These are phyloP conservation scores for Trididemnum nubilum DNA, from an alignment of 23 tunicate genomes.

Conservation along the genomic window DNA sequence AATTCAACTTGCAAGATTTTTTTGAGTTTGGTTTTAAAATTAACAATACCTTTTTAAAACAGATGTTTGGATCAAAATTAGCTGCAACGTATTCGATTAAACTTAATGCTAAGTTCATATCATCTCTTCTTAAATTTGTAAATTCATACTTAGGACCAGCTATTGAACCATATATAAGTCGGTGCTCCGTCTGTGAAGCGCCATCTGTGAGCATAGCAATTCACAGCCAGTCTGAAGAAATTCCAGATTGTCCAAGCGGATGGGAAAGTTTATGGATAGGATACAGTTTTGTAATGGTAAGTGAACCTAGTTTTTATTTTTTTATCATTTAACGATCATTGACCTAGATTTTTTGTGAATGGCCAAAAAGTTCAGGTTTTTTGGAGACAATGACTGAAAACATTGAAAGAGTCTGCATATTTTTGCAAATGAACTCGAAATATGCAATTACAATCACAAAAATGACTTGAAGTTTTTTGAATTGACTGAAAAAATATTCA, in stretches of 20 bases:
- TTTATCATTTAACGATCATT: background rate
- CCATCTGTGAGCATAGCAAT: slow-evolving; percentile 84
- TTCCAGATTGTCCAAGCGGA: slow-evolving; percentile 86
- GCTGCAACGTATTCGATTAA: too few species aligned
- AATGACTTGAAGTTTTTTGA: too few species aligned
- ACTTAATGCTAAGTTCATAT: background rate
- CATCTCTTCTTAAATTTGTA: background rate
- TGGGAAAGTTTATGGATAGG: slow-evolving; percentile 98
- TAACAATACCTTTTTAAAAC: too few species aligned
- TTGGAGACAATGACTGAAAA: background rate
- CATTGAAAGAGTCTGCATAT: too few species aligned
- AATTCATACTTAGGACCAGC: slow-evolving; percentile 35
- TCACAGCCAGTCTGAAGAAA: slow-evolving; percentile 83
- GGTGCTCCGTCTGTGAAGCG: slow-evolving; percentile 96
- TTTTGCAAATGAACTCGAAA: too few species aligned
- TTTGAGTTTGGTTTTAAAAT: too few species aligned
- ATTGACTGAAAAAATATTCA: too few species aligned
- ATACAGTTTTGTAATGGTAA: slow-evolving; percentile 97
- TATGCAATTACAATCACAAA: background rate
- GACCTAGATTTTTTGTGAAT: too few species aligned
- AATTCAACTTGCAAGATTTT: too few species aligned
- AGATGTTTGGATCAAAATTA: too few species aligned
- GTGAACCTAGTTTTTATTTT: background rate
- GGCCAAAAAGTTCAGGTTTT: background rate
- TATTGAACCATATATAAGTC: slow-evolving; percentile 84